These are phyloP conservation scores for Artemia sinica DNA, from an alignment of 2,888 invertebrate species.

Conservation along the genomic window DNA sequence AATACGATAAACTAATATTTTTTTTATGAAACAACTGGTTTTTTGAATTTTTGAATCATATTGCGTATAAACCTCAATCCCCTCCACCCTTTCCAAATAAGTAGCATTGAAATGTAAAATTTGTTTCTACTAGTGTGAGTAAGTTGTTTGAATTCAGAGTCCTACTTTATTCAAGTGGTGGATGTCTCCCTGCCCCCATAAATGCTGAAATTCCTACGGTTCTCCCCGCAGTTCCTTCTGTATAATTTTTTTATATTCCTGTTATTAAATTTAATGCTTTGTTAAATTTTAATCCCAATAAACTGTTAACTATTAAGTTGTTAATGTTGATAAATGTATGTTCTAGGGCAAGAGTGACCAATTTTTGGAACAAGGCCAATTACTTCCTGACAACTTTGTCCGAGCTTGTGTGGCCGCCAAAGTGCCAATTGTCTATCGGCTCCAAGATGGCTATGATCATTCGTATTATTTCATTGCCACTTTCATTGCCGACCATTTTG, in stretches of 20 bases:
- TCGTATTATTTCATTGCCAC: constrained; percentile 80
- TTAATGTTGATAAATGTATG: constrained; percentile 11
- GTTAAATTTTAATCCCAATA: constrained; percentile 17
- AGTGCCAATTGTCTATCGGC: constrained; percentile 48
- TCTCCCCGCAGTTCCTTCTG: too few relatives aligned
- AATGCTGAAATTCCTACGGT: too few relatives aligned
- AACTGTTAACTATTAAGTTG: constrained; percentile 14
- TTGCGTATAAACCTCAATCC: too few relatives aligned
- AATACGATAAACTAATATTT: too few relatives aligned
- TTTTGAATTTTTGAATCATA: too few relatives aligned
- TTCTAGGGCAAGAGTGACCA: constrained; percentile 60
- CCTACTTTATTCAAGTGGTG: too few relatives aligned
- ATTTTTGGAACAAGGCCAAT: constrained; percentile 53
- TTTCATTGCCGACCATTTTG: constrained; percentile 80
- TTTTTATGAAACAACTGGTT: too few relatives aligned
- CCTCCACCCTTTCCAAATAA: too few relatives aligned
- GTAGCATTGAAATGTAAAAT: too few relatives aligned
- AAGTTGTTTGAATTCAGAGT: too few relatives aligned
- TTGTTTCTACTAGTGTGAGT: too few relatives aligned
- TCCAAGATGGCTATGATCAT: constrained; percentile 79
- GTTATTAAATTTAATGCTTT: neutral
- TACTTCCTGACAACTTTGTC: constrained; percentile 66
- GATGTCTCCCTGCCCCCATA: too few relatives aligned
- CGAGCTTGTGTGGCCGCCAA: constrained; percentile 50
- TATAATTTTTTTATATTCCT: neutral